phyloP scores from a whole-genome alignment of 2,888 invertebrate genomes.

The Hypsopygia costalis region DNA sequence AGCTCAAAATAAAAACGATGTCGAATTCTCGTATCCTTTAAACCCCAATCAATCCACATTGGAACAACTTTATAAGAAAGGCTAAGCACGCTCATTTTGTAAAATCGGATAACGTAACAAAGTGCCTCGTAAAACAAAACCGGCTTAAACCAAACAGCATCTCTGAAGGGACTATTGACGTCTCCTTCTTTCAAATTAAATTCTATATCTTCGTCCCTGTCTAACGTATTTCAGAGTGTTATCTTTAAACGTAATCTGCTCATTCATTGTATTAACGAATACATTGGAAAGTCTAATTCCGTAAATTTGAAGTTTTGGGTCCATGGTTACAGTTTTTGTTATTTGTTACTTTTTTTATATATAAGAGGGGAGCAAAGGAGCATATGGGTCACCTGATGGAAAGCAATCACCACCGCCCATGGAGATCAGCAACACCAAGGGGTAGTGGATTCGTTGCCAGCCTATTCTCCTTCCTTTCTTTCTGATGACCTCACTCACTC shows the following conservation, averaged over 20 bases:
- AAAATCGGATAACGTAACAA: slow-evolving; percentile 22
- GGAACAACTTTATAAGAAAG: neutral
- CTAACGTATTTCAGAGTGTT: neutral
- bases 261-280: slow-evolving; percentile 26
- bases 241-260: slow-evolving; percentile 16
- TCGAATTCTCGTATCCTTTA: too few species aligned
- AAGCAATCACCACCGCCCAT: too few species aligned
- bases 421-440: too few species aligned
- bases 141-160: slow-evolving; percentile 16
- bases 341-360: too few species aligned
- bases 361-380: too few species aligned
- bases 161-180: neutral
- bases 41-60: neutral
- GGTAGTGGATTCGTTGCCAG: too few species aligned
- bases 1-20: too few species aligned
- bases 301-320: neutral
- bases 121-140: slow-evolving; percentile 27
- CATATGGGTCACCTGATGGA: too few species aligned
- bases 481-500: too few species aligned
- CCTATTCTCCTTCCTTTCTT: too few species aligned
- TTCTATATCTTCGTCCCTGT: neutral
- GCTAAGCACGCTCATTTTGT: slow-evolving; percentile 5
- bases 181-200: neutral
- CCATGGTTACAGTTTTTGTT: neutral
- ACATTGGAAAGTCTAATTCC: slow-evolving; percentile 3